Evolutionary conservation across 2,888 invertebrate species (phyloP).

Genomic region (Pseudococcus longispinus): DNA sequence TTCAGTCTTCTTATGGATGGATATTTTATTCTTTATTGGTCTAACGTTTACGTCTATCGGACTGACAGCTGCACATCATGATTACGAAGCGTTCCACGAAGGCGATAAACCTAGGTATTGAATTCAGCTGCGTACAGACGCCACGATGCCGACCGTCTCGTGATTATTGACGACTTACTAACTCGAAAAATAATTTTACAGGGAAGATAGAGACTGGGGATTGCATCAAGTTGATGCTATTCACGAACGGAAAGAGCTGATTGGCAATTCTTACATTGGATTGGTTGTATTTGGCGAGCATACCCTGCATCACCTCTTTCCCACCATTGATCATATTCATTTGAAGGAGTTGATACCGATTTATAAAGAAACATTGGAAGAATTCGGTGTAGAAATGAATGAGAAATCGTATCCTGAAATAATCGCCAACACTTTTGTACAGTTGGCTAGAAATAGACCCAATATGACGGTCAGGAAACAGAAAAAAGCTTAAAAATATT

Average conservation of each 20-base stretch:
- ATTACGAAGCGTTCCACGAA: conserved; percentile 80
- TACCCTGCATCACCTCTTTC: conserved; percentile 80
- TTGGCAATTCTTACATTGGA: conserved; percentile 72
- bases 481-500: background rate
- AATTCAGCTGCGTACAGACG: background rate
- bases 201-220: conserved; percentile 73
- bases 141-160: background rate
- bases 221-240: conserved; percentile 77
- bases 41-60: conserved; percentile 71
- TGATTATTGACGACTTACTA: background rate
- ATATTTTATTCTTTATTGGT: conserved; percentile 68
- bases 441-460: conserved; percentile 24
- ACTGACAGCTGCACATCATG: conserved; percentile 79
- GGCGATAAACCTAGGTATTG: conserved; percentile 73
- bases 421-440: conserved; percentile 5
- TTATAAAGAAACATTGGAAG: conserved; percentile 70
- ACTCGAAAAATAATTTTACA: conserved; percentile 58
- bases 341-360: conserved; percentile 72
- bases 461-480: background rate
- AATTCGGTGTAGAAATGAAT: conserved; percentile 65
- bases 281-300: conserved; percentile 81
- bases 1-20: conserved; percentile 67
- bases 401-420: background rate
- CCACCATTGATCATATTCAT: conserved; percentile 79
- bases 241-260: conserved; percentile 74